Evolutionary conservation across 2,797 vertebrate species (phyloP).

Genomic region (Phataginus tetradactyla): DNA sequence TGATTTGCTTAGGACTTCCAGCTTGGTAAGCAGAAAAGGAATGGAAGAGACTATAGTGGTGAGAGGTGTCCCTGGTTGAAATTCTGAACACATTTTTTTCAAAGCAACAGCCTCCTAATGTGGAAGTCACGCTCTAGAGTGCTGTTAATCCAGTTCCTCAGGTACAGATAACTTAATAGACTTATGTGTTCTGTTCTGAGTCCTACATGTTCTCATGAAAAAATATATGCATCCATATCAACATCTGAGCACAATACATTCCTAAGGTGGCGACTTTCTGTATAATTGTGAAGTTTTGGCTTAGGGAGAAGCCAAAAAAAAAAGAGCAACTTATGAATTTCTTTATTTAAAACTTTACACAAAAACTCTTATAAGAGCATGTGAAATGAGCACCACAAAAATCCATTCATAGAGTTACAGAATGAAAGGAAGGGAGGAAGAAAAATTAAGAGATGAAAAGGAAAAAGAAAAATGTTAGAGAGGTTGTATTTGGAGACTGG

Average conservation of each 20-base stretch:
- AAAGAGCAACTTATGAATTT: neutral
- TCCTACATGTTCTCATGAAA: neutral
- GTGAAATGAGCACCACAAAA: neutral
- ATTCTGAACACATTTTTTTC: neutral
- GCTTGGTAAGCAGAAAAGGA: neutral
- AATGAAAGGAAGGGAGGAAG: neutral
- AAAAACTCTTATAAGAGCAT: neutral
- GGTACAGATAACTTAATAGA: neutral
- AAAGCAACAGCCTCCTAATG: neutral
- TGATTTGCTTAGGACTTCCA: neutral
- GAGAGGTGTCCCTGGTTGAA: neutral
- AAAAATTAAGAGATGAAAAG: no score
- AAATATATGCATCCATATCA: neutral
- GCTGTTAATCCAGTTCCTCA: neutral
- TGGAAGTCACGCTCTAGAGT: neutral
- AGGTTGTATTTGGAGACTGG: neutral
- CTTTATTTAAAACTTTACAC: neutral
- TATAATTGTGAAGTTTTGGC: neutral
- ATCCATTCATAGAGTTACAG: neutral
- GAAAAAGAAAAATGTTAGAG: neutral
- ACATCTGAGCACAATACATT: neutral
- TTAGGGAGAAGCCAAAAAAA: neutral
- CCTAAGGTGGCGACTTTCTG: neutral
- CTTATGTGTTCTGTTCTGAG: fast-evolving
- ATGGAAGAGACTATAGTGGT: neutral